Evolutionary conservation across 37 sponge, comb jelly and placozoan genomes (phyloP).

Genomic region (Mnemiopsis leidyi): DNA sequence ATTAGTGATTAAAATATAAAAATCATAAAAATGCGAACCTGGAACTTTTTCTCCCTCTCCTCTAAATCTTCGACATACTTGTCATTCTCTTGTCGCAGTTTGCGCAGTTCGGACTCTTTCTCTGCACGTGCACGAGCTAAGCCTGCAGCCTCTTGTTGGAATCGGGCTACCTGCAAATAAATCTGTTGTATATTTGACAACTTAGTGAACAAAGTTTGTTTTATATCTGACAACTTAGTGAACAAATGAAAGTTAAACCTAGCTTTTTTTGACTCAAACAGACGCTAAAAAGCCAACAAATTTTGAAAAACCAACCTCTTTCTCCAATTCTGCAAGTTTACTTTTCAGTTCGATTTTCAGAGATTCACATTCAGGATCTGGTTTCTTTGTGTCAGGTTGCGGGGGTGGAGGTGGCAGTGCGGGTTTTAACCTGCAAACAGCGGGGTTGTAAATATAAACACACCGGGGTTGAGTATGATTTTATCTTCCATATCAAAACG

Average conservation of each 20-base stretch:
- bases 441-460: no score
- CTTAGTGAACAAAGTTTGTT: no score
- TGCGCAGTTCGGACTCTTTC: constrained; percentile 31
- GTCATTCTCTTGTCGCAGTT: constrained; percentile 47
- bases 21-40: background rate
- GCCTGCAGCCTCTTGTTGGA: constrained; percentile 63
- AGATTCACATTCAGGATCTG: constrained; percentile 1
- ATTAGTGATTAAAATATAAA: no score
- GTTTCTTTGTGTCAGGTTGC: background rate
- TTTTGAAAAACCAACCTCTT: constrained; percentile 28
- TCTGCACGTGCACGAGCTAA: constrained; percentile 40
- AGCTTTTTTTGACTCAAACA: no score
- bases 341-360: constrained; percentile 16
- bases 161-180: constrained; percentile 25
- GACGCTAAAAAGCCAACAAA: no score
- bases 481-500: no score
- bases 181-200: no score
- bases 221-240: no score
- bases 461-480: background rate
- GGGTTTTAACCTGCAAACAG: background rate
- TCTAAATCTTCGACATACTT: constrained; percentile 15
- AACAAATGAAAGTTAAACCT: no score
- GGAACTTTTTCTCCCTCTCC: constrained; percentile 61
- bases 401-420: background rate
- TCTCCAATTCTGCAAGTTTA: constrained; percentile 48